phyloP scores from a whole-genome alignment of 2,113 vertebrate species.

The Erpornis zantholeuca region DNA sequence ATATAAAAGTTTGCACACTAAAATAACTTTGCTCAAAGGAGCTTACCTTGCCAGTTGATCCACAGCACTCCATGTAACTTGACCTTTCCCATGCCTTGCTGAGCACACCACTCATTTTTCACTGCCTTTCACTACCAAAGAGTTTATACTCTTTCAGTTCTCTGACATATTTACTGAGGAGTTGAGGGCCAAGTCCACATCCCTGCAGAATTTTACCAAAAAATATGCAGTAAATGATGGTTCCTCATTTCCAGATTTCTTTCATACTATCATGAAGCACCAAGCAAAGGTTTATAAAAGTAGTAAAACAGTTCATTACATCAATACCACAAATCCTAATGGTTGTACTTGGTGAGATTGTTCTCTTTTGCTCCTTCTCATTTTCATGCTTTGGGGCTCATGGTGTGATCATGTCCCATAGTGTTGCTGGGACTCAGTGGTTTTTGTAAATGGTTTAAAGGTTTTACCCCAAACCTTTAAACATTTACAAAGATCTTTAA shows the following conservation, averaged over 20 bases:
- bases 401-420: not conserved
- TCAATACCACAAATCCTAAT: not conserved
- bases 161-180: not conserved
- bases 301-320: not conserved
- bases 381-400: not conserved
- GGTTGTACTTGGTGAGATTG: not conserved
- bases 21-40: not conserved
- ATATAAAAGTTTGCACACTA: not conserved
- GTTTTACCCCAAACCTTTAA: not conserved
- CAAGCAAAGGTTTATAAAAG: not conserved
- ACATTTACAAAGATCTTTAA: not conserved
- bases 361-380: not conserved
- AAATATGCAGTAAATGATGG: not conserved
- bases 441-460: not conserved
- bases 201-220: not conserved
- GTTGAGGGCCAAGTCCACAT: not conserved
- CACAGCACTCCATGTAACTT: not conserved
- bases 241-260: not conserved
- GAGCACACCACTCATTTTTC: conserved; percentile 3
- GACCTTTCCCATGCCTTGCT: not conserved
- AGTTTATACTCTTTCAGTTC: not conserved
- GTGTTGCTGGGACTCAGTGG: not conserved
- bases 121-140: not conserved
- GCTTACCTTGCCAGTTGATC: not conserved
- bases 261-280: not conserved